phyloP scores from a whole-genome alignment of 2,888 invertebrate species.

The Drosophila fungiperda region DNA sequence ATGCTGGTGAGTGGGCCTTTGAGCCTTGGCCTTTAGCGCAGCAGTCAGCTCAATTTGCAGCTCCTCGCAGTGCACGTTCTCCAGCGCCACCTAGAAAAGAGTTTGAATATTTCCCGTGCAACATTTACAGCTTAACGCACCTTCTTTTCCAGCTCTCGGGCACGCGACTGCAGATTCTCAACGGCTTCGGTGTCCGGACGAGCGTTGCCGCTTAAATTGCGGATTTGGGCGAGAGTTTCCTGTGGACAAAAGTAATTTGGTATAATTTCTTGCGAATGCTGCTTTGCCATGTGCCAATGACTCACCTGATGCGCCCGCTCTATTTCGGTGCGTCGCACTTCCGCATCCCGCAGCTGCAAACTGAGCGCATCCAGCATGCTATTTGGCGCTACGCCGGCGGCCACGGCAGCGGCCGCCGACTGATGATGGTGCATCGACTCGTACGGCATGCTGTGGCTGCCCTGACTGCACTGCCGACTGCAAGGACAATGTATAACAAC shows the following conservation, averaged over 20 bases:
- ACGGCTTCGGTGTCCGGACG: constrained; percentile 88
- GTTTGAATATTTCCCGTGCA: background rate
- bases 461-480: constrained; percentile 61
- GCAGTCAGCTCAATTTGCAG: constrained; percentile 94
- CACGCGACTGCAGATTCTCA: constrained; percentile 92
- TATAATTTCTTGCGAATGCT: background rate
- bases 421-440: constrained; percentile 83
- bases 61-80: constrained; percentile 93
- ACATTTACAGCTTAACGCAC: constrained; percentile 84
- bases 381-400: constrained; percentile 75
- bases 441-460: constrained; percentile 82
- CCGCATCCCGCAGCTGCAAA: constrained; percentile 92
- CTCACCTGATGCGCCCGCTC: constrained; percentile 89
- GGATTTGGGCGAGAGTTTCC: constrained; percentile 90
- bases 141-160: constrained; percentile 96
- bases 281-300: background rate
- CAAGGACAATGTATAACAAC: constrained; percentile 14
- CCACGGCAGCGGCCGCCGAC: constrained; percentile 79
- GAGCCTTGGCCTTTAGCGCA: constrained; percentile 87
- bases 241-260: constrained; percentile 68
- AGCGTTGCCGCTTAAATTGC: constrained; percentile 86
- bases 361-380: constrained; percentile 87
- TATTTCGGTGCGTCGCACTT: constrained; percentile 90
- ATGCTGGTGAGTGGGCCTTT: constrained; percentile 72
- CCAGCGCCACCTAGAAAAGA: constrained; percentile 87